Percentiles rank a stretch among this genome's conserved stretches.
Conservation (phyloP, 2,113 vertebrate genomes). For the Anhinga anhinga region DNA sequence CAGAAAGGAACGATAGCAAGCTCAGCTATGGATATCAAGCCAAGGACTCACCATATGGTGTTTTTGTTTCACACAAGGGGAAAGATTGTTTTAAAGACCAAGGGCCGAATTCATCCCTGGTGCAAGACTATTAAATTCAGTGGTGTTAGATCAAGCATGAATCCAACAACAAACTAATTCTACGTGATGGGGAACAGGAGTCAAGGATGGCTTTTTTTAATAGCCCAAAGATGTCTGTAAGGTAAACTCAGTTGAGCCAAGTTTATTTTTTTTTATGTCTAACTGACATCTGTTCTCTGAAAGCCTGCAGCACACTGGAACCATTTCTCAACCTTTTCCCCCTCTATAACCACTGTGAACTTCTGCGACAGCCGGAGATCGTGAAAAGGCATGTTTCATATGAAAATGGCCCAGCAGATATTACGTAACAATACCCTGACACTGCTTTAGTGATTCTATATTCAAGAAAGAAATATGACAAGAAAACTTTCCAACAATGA, state of each 20-base stretch:
- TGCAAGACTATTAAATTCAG: not conserved
- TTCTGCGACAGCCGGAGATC: not conserved
- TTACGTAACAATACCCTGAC: not conserved
- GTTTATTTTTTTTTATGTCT: slow-evolving; percentile 36
- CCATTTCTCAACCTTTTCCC: not conserved
- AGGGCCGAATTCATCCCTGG: not conserved
- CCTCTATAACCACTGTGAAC: not conserved
- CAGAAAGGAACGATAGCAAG: slow-evolving; percentile 6
- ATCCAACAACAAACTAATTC: slow-evolving; percentile 39
- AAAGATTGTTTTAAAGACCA: slow-evolving; percentile 29
- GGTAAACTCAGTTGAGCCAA: slow-evolving; percentile 36
- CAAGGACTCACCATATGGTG: slow-evolving; percentile 64
- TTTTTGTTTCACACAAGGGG: slow-evolving; percentile 43
- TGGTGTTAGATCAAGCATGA: slow-evolving; percentile 24
- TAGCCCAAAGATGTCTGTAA: slow-evolving; percentile 37
- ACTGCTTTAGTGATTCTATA: not conserved
- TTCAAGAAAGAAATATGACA: not conserved
- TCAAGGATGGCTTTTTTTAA: not conserved
- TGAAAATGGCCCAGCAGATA: not conserved
- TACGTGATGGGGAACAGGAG: not conserved
- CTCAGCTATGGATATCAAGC: slow-evolving; percentile 15
- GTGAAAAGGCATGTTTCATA: not conserved
- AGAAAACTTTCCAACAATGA: not conserved
- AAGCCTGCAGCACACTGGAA: slow-evolving; percentile 33
- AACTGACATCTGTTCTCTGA: slow-evolving; percentile 47